Percentiles rank a stretch among this genome's conserved stretches.
phyloP scores from a whole-genome alignment of 2,113 vertebrate genomes.

The Tragulus kanchil region DNA sequence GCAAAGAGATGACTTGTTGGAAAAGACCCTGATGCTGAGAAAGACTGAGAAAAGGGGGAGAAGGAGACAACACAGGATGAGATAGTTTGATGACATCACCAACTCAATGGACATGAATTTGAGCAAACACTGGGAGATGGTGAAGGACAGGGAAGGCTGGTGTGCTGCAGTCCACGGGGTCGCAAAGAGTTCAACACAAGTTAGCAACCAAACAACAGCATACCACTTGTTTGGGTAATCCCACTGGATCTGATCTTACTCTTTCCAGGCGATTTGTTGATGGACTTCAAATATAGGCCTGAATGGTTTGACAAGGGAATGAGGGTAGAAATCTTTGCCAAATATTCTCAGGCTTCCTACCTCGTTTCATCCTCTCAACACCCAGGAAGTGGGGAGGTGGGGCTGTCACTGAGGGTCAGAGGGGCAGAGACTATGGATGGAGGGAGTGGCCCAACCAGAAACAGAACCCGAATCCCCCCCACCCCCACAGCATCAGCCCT shows the following conservation, averaged over 20 bases:
- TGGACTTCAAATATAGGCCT: not conserved
- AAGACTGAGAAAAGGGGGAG: not conserved
- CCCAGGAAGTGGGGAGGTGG: rapidly evolving
- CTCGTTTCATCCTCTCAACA: not conserved
- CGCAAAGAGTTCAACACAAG: not conserved
- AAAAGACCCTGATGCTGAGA: not conserved
- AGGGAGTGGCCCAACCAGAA: not conserved
- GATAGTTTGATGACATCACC: not conserved
- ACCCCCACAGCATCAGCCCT: not conserved
- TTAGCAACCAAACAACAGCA: not conserved
- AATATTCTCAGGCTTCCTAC: not conserved
- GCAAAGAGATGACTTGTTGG: not conserved
- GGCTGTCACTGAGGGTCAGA: not conserved
- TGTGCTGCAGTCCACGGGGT: not conserved
- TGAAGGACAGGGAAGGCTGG: not conserved
- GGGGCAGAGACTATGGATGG: not conserved
- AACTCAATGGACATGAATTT: not conserved
- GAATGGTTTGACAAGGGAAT: not conserved
- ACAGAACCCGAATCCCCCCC: not conserved
- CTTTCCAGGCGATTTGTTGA: not conserved
- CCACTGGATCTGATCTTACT: not conserved
- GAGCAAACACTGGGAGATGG: not conserved
- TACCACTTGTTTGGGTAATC: not conserved
- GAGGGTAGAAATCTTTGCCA: not conserved
- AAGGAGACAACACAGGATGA: not conserved